These are phyloP conservation scores for Sebastes taczanowskii DNA, from an alignment of 2,797 vertebrate species.

Conservation along the genomic window DNA sequence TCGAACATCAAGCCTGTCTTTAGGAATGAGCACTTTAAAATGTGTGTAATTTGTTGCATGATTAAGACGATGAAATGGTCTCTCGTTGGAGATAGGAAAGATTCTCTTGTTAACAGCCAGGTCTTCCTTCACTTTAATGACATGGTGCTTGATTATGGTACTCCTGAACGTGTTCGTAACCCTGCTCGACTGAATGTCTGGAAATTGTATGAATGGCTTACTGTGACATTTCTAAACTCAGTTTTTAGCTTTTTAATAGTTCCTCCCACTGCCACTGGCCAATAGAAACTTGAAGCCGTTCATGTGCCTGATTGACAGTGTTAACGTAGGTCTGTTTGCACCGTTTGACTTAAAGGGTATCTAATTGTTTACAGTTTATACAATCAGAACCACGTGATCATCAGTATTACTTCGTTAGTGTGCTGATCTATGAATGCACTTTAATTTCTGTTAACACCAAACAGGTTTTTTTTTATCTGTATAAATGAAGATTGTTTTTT, in stretches of 20 bases:
- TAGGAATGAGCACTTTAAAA: neutral
- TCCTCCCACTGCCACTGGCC: slow-evolving; percentile 26
- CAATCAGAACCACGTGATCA: slow-evolving; percentile 5
- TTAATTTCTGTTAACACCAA: slow-evolving; percentile 24
- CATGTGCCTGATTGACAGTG: slow-evolving; percentile 61
- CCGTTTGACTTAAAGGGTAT: neutral
- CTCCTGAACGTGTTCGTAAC: neutral
- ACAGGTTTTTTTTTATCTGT: slow-evolving; percentile 1
- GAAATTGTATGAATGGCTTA: neutral
- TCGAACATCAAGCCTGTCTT: neutral
- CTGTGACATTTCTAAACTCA: neutral
- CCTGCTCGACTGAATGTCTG: neutral
- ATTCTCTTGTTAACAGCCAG: neutral
- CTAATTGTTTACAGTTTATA: slow-evolving; percentile 21
- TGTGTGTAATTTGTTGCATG: neutral
- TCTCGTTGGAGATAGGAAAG: neutral
- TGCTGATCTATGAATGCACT: slow-evolving; percentile 26
- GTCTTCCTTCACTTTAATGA: neutral
- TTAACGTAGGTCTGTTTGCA: slow-evolving; percentile 11
- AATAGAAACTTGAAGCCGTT: slow-evolving; percentile 54
- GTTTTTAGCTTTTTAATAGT: slow-evolving; percentile 3
- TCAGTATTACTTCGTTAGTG: neutral
- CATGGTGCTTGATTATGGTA: neutral
- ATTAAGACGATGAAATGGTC: neutral
- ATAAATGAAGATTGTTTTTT: neutral